phyloP scores from a whole-genome alignment of 1,140 invertebrate species.

The Olivierus martensii region DNA sequence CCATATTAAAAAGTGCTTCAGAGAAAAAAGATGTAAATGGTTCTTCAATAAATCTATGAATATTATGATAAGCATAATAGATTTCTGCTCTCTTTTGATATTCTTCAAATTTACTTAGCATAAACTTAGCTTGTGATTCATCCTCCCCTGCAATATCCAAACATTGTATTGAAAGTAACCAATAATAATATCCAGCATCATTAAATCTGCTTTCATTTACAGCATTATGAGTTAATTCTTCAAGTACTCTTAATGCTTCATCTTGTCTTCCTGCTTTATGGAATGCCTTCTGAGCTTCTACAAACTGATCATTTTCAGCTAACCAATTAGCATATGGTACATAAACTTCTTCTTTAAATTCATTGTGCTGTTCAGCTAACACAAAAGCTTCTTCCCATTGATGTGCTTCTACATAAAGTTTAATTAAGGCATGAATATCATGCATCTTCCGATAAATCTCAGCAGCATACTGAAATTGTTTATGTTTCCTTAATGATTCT shows the following conservation, averaged over 20 bases:
- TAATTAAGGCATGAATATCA: constrained; percentile 54
- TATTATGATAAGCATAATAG: constrained; percentile 92
- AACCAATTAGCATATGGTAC: constrained; percentile 89
- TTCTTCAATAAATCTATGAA: constrained; percentile 87
- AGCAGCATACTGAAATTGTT: constrained; percentile 56
- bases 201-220: constrained; percentile 77
- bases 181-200: constrained; percentile 92
- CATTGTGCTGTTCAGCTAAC: constrained; percentile 69
- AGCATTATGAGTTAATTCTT: constrained; percentile 79
- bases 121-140: constrained; percentile 26
- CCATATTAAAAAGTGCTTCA: constrained; percentile 88
- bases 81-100: constrained; percentile 68
- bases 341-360: constrained; percentile 73
- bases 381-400: constrained; percentile 92
- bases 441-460: constrained; percentile 69
- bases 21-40: constrained; percentile 90
- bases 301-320: constrained; percentile 88
- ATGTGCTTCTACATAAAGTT: constrained; percentile 68
- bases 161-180: constrained; percentile 79
- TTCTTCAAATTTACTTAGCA: constrained; percentile 51
- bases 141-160: constrained; percentile 53
- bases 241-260: constrained; percentile 76
- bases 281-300: constrained; percentile 93
- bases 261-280: constrained; percentile 85
- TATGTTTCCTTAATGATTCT: constrained; percentile 51